Base-by-base conservation (phyloP, 2,113 vertebrate genomes). In the Indicator indicator region DNA sequence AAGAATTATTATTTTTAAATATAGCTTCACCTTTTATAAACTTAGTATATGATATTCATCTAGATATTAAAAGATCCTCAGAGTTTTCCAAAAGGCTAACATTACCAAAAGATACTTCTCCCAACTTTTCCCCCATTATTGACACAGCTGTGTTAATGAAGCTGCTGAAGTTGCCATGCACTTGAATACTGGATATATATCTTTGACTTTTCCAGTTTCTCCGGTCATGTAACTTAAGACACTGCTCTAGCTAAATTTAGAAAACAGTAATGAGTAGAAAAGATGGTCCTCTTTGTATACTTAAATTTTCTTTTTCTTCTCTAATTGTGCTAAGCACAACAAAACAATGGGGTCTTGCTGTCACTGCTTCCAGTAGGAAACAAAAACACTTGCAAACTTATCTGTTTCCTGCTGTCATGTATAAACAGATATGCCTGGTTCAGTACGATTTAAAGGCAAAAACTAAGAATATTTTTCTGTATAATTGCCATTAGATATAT, bases 91-190 rank as follows among this genome's bases (percentile, higher is more conserved):
- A 68, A 92, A 73, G 52, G 52, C 18, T 71, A 33, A 14, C 11
- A 54, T 7, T 93, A 72, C 82, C 95, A 93, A 93, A 77, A 86
- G 91, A 89, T 65, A 95, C 69, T 95, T 91, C 59, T 93, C 36
- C 21, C 3, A 11, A 18, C 18, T 68, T 80, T 38, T 3, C 44
- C 28, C 42, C 19, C 11, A 36, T 6, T 95, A 93, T 90, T 96
- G 91, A 97, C 83, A 94, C 94, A 95, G 96, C 85, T 96, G 91
- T 65, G 54, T 83, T 94, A 95, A 95, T 83, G 87, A 95, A 93
- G 93, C 69, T 93, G 72, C 88, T 78, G 72, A 48, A 86, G 27
- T 85, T 85, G 42, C 56, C 60, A 32, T 56, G 84, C 75, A 95
- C 89, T 78, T 77, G 87, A 91, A 93, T 21, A 73, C 79, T 89